phyloP scores from a whole-genome alignment of 1,140 invertebrate genomes.

The Plectrocnemia conspersa region DNA sequence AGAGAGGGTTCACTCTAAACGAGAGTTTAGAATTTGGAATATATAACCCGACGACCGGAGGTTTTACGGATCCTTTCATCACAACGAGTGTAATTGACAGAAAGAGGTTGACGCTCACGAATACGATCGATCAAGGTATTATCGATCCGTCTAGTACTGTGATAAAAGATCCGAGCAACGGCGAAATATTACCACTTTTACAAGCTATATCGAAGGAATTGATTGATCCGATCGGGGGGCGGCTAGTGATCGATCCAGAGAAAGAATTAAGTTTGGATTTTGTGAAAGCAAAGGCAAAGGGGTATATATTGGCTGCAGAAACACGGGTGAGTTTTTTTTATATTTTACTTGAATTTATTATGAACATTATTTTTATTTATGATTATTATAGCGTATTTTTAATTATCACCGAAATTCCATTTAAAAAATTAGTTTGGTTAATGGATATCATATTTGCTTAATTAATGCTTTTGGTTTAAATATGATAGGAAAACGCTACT shows the following conservation, averaged over 20 bases:
- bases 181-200: constrained; percentile 68
- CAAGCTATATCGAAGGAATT: constrained; percentile 73
- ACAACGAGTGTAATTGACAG: constrained; percentile 61
- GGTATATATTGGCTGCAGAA: constrained; percentile 82
- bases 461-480: no score
- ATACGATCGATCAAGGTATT: constrained; percentile 71
- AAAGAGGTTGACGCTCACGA: constrained; percentile 66
- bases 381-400: neutral
- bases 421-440: no score
- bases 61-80: constrained; percentile 74
- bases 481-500: no score
- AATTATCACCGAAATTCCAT: no score
- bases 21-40: constrained; percentile 77
- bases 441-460: no score
- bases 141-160: constrained; percentile 81
- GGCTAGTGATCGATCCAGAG: constrained; percentile 61
- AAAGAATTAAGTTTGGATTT: constrained; percentile 68
- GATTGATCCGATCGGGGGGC: constrained; percentile 70
- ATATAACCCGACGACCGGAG: constrained; percentile 74
- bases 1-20: constrained; percentile 71
- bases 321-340: constrained; percentile 74
- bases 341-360: constrained; percentile 8
- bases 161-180: constrained; percentile 72
- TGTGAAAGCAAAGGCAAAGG: constrained; percentile 80
- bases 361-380: constrained; percentile 8